phyloP scores from a whole-genome alignment of 2,797 vertebrate species.

The Coendou prehensilis region DNA sequence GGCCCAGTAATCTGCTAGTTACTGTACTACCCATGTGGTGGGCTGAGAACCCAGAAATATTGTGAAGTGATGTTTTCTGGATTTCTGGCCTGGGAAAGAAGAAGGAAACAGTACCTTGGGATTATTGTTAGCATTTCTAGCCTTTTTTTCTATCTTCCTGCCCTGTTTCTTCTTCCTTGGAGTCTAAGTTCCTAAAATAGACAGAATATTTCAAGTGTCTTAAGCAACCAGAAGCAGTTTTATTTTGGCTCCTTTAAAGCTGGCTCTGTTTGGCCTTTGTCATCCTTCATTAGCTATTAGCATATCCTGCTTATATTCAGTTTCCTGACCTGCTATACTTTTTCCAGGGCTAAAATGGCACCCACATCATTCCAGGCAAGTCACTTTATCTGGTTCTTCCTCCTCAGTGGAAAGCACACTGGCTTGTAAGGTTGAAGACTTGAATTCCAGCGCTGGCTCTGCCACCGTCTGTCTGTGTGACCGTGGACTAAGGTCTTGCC shows the following conservation, averaged over 20 bases:
- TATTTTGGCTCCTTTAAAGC: conserved; percentile 47
- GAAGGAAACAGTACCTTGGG: conserved; percentile 13
- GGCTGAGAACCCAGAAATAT: background rate
- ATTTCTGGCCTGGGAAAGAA: conserved; percentile 34
- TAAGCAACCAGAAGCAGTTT: conserved; percentile 68
- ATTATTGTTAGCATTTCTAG: conserved; percentile 54
- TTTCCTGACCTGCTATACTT: conserved; percentile 57
- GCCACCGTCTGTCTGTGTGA: background rate
- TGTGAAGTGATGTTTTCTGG: conserved; percentile 50
- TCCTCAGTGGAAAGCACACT: background rate
- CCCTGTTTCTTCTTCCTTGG: conserved; percentile 47
- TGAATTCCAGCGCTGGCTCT: background rate
- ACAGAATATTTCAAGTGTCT: conserved; percentile 50
- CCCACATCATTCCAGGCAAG: conserved; percentile 33
- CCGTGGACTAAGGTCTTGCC: background rate
- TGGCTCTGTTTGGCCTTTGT: conserved; percentile 61
- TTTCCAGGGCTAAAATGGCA: conserved; percentile 2
- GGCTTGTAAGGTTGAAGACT: conserved; percentile 9
- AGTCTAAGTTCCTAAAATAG: conserved; percentile 76
- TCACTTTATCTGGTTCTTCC: conserved; percentile 37
- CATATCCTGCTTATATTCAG: conserved; percentile 64
- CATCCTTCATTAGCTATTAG: conserved; percentile 66
- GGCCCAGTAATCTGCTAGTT: background rate
- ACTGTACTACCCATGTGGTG: background rate
- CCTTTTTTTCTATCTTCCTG: conserved; percentile 9